Conservation (phyloP, 2,113 vertebrate genomes). For the Nibea coibor region DNA sequence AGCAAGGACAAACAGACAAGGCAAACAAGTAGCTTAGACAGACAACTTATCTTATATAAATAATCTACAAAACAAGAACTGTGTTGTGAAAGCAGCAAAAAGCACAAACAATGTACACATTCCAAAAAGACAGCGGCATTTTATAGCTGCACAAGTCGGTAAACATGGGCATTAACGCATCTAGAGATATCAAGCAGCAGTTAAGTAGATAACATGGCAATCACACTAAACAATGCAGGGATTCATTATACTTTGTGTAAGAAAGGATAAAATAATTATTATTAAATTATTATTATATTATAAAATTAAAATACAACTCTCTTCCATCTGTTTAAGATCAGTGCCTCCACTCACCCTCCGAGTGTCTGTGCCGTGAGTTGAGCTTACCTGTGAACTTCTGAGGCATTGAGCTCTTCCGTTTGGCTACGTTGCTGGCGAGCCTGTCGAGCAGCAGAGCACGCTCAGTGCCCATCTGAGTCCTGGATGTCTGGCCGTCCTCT, state of each 20-base stretch:
- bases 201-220: background rate
- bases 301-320: background rate
- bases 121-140: background rate
- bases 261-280: too few species aligned
- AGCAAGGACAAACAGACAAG: slow-evolving; percentile 58
- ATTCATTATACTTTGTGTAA: background rate
- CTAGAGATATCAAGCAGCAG: background rate
- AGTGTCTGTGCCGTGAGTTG: background rate
- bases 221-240: background rate
- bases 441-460: slow-evolving; percentile 93
- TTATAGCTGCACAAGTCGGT: background rate
- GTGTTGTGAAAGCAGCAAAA: slow-evolving; percentile 16
- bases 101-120: slow-evolving; percentile 11
- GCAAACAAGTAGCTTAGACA: slow-evolving; percentile 59
- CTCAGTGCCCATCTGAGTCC: slow-evolving; percentile 91
- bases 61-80: slow-evolving; percentile 9
- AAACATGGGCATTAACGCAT: background rate
- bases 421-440: slow-evolving; percentile 95
- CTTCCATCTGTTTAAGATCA: background rate
- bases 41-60: slow-evolving; percentile 8
- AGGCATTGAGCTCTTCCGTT: slow-evolving; percentile 96
- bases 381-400: slow-evolving; percentile 96
- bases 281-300: too few species aligned
- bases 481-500: slow-evolving; percentile 86
- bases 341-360: background rate